Percentiles rank a stretch among this genome's conserved stretches.
phyloP scores from a whole-genome alignment of 2,797 vertebrate genomes.

The Prunella strophiata region DNA sequence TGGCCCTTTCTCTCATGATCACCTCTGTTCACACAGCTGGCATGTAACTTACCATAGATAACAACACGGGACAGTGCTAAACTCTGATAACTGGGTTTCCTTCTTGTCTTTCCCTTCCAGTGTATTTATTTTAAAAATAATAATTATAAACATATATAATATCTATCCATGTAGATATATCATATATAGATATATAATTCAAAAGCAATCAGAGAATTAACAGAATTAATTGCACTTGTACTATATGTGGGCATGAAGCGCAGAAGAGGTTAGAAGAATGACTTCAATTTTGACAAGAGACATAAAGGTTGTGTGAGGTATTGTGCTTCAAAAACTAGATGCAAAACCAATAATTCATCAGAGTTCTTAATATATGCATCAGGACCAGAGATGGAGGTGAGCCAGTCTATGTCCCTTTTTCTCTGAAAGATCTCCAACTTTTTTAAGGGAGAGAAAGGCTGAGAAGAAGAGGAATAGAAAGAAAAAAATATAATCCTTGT shows the following conservation, averaged over 20 bases:
- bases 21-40: neutral
- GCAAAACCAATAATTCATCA: neutral
- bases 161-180: neutral
- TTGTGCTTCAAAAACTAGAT: neutral
- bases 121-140: neutral
- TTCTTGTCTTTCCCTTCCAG: neutral
- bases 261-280: neutral
- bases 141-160: neutral
- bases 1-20: neutral
- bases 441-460: neutral
- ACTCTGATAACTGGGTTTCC: neutral
- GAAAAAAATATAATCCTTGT: neutral
- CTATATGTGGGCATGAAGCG: neutral
- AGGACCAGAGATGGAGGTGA: neutral
- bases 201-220: neutral
- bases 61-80: neutral
- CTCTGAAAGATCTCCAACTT: neutral
- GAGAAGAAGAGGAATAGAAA: neutral
- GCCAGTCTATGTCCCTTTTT: neutral
- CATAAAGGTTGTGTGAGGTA: neutral
- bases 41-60: neutral
- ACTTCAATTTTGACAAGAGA: neutral
- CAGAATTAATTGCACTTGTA: neutral
- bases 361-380: neutral
- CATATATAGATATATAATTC: neutral